Evolutionary conservation across 2,113 vertebrate genomes (phyloP), one percentile per base, ranked within the genome.

Genomic region (Dicaeum eximium): DNA sequence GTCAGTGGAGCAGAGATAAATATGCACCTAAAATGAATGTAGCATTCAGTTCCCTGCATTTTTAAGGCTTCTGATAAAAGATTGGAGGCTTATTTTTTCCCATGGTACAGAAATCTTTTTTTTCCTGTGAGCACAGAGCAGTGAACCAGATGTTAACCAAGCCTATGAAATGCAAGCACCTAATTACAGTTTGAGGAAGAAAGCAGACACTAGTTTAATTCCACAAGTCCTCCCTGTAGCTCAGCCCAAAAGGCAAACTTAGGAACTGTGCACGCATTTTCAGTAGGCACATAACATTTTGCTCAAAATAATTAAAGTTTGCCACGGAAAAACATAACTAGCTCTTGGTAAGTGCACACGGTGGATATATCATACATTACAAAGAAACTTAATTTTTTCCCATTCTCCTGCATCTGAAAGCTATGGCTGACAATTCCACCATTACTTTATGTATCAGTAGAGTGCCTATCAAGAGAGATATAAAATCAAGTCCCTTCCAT

Each of bases 1-100:
- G 38, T 96, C 77, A 91, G 47, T 66, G 38, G 62, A 94, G 78
- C 72, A 92, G 66, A 70, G 78, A 83, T 64, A 96, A 93, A 92
- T 88, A 64, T 23, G 58, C 70, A 40, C 78, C 86, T 87, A 62
- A 89, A 94, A 77, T 80, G 42, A 50, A 70, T 30, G 40, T 86
- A 80, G 37, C 28, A 25, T 91, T 94, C 57, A 71, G 13, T 80
- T 82, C 35, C 13, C 65, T 5, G 3, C 35, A 62, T 94, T 90
- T 91, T n/a, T 85, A 56, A 79, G 50, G 54, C 22, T 53, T 93
- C 67, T 91, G 66, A 54, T 70, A 86, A 50, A 86, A 70, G 27
- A 47, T 18, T 56, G 30, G 35, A 69, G 9, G 28, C 33, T 93
- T 82, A 20, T 69, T 96, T 86, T 87, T 69, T 60, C 22, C 61